phyloP scores from a whole-genome alignment of 1,140 invertebrate species.

The Proctacanthus coquilletti region DNA sequence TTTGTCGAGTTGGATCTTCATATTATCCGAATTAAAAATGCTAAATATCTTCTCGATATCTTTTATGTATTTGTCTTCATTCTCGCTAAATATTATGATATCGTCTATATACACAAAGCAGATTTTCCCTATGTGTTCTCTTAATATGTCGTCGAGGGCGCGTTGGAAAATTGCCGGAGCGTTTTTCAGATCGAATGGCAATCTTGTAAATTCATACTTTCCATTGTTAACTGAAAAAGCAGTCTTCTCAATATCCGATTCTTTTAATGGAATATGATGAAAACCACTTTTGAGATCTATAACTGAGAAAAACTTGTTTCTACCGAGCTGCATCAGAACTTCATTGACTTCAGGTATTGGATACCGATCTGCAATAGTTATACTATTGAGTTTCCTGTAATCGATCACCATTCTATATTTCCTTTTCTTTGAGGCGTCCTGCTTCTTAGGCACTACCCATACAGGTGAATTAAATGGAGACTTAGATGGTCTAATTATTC shows the following conservation, averaged over 20 bases:
- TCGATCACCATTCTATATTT: conserved; percentile 15
- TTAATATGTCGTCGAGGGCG: neutral
- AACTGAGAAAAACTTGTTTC: conserved; percentile 22
- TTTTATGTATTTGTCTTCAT: too few relatives aligned
- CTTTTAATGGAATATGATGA: conserved; percentile 1
- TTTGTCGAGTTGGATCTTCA: too few relatives aligned
- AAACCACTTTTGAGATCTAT: conserved; percentile 21
- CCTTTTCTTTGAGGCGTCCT: conserved; percentile 10
- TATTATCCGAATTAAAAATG: too few relatives aligned
- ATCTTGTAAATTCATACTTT: neutral
- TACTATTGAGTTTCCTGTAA: conserved; percentile 14
- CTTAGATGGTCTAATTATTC: conserved; percentile 3
- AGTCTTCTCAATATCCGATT: neutral
- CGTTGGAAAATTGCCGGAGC: conserved; percentile 1
- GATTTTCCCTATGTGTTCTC: neutral
- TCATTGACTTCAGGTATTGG: conserved; percentile 33
- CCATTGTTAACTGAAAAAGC: neutral
- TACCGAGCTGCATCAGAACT: conserved; percentile 25
- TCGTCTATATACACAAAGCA: conserved; percentile 1
- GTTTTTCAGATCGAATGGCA: neutral
- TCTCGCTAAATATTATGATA: too few relatives aligned
- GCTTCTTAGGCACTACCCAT: conserved; percentile 15
- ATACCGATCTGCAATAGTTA: conserved; percentile 24
- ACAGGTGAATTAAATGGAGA: conserved; percentile 8
- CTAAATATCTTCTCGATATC: too few relatives aligned